Conservation (phyloP, 2,113 vertebrate genomes). For the Phoenicopterus ruber region DNA sequence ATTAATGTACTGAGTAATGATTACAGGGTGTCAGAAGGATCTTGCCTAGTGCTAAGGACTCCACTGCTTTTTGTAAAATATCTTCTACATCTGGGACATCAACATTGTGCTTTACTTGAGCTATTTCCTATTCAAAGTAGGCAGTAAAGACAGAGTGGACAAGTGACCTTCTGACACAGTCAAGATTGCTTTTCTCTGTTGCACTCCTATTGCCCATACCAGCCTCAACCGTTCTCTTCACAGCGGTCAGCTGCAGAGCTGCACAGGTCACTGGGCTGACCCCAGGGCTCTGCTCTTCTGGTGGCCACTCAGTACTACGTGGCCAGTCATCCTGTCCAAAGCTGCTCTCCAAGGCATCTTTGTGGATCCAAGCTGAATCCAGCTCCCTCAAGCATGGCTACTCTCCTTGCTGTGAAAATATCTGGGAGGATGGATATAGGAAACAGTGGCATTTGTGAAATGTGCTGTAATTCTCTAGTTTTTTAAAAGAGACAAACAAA, state of each 20-base stretch:
- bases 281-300: background rate
- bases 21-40: background rate
- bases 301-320: too few species aligned
- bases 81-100: background rate
- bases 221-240: background rate
- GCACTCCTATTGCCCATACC: background rate
- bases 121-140: background rate
- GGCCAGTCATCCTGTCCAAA: background rate
- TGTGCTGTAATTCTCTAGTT: background rate
- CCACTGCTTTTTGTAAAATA: background rate
- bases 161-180: background rate
- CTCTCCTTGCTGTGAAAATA: background rate
- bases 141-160: background rate
- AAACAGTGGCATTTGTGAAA: background rate
- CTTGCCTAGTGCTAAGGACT: background rate
- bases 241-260: background rate
- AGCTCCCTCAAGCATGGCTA: background rate
- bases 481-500: background rate
- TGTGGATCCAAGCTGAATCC: background rate
- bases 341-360: background rate
- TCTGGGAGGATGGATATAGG: background rate
- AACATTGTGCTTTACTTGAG: background rate
- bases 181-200: background rate
- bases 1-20: background rate
- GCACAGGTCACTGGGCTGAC: background rate